These are phyloP conservation scores for Myrmophylax atrothorax DNA, from an alignment of 2,113 vertebrate species.

Conservation along the genomic window DNA sequence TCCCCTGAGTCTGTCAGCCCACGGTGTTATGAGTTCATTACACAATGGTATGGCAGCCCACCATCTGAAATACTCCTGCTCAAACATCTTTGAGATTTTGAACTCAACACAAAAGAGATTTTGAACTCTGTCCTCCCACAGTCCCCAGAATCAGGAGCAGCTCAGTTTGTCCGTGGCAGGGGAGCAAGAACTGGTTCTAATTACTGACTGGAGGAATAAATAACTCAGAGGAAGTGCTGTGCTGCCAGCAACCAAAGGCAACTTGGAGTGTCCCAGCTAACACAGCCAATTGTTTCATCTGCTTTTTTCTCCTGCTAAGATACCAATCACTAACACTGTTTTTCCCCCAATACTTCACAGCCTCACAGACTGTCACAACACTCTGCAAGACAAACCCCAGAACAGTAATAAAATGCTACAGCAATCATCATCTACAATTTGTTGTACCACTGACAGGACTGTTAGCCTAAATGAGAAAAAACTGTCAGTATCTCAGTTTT, in stretches of 20 bases:
- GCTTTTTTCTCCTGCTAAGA: background rate
- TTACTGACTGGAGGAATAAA: constrained; percentile 43
- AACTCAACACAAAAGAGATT: background rate
- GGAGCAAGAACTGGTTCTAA: constrained; percentile 24
- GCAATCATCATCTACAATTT: background rate
- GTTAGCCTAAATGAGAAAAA: background rate
- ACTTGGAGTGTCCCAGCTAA: constrained; percentile 9
- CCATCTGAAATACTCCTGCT: background rate
- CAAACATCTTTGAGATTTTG: background rate
- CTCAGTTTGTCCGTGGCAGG: background rate
- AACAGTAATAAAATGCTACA: background rate
- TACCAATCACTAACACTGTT: background rate
- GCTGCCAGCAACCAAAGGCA: constrained; percentile 43
- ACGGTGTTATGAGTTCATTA: accelerated
- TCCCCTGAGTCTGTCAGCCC: background rate
- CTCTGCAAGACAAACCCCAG: background rate
- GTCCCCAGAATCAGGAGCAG: background rate
- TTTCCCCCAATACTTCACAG: background rate
- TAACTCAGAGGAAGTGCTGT: constrained; percentile 36
- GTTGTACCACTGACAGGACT: background rate
- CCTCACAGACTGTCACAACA: background rate
- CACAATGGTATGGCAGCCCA: accelerated
- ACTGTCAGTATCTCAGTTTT: background rate
- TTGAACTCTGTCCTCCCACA: background rate
- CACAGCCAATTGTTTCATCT: constrained; percentile 19